Evolutionary conservation across 2,888 invertebrate species (phyloP), one percentile per base, ranked within the genome.

Genomic region (Nephrotoma guestfalica): DNA sequence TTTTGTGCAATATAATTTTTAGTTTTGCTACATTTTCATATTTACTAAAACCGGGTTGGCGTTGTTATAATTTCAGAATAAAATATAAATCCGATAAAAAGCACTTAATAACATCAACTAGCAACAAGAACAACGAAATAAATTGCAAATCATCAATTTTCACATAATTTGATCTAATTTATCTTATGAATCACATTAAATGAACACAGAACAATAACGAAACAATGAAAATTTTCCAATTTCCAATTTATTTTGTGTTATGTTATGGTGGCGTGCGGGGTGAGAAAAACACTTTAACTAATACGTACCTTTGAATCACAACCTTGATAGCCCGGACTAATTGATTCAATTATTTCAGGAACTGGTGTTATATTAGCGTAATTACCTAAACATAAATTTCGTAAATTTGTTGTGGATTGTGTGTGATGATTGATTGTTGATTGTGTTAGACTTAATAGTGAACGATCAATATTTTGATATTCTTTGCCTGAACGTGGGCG

Each of bases 401-500:
- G 88, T 86, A 89, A 86, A 85, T 45, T 85, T 85, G 85, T 18
- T 42, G 41, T 42, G 15, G 85, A n/a, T 51, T 86, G 86, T 51
- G 15, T 41, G 40, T 84, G 84, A 84, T 84, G 84, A 84, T 41
- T 42, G 41, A 84, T 84, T 41, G 84, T 94, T 91, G 89, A 30
- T 87, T 88, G 88, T 9, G 88, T 88, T 51, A 89, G 84, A 4
- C 87, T 86, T n/a, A 89, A 87, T 13, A 94, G 93, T 87, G 95
- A 94, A 88, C 95, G 92, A 91, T 97, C 97, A 88, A 97, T 93
- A 90, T 96, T 95, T 90, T 96, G 95, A 91, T 97, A 97, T 90
- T 97, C 97, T 90, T 96, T 96, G 83, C 97, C 97, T 2, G 96
- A 96, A 6, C 97, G 94, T 0, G 97, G 97, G 88, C 97, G 94